These are phyloP conservation scores for Oxycera nigricornis DNA, from an alignment of 2,888 invertebrate genomes.

Conservation along the genomic window DNA sequence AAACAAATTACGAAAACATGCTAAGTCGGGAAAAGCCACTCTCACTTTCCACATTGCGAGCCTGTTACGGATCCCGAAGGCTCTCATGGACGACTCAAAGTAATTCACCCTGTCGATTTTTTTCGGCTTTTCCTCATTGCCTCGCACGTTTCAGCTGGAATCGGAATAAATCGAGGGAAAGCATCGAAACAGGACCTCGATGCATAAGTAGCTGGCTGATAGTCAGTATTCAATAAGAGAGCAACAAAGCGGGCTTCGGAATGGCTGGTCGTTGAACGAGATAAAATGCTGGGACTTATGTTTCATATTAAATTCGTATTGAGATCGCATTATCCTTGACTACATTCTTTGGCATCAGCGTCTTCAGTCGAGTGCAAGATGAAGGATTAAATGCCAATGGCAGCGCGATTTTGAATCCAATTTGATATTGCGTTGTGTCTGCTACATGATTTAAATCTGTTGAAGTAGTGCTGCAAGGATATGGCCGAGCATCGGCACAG, in stretches of 20 bases:
- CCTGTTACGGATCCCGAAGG: slow-evolving; percentile 14
- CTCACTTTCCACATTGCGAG: background rate
- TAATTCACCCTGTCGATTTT: slow-evolving; percentile 31
- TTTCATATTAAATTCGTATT: slow-evolving; percentile 42
- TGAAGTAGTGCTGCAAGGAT: no score
- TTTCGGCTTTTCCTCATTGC: background rate
- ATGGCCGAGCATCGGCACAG: no score
- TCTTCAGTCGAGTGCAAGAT: background rate
- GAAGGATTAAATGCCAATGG: background rate
- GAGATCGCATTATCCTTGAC: slow-evolving; percentile 36
- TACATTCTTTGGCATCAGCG: background rate
- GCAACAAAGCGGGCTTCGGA: background rate
- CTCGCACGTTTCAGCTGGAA: background rate
- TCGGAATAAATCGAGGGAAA: background rate
- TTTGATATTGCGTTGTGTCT: no score
- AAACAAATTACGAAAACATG: slow-evolving; percentile 55
- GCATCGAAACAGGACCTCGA: background rate
- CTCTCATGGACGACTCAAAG: slow-evolving; percentile 28
- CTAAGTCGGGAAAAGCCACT: slow-evolving; percentile 51
- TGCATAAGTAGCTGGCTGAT: background rate
- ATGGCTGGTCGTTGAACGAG: slow-evolving; percentile 27
- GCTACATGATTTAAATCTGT: no score
- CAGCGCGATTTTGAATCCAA: background rate
- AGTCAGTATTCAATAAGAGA: background rate
- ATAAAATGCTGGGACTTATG: slow-evolving; percentile 39